Evolutionary conservation across 2,888 invertebrate genomes (phyloP), one percentile per base, ranked within the genome.

Genomic region (Tridacna crocea): DNA sequence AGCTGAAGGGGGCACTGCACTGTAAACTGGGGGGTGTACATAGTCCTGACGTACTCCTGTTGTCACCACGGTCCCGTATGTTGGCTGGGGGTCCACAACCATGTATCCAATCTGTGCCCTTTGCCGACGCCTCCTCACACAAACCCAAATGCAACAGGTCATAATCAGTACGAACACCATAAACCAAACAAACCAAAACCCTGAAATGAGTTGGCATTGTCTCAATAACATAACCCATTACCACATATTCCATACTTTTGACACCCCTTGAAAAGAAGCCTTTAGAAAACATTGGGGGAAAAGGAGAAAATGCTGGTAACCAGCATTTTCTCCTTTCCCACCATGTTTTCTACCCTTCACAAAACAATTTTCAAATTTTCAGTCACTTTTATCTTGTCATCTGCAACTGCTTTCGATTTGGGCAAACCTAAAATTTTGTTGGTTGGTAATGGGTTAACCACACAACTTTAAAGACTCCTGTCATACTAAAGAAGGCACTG

Each of bases 161-260:
- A 83, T 63, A 46, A 90, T 82, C 24, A 88, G 72, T 12, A 88
- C n/a, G 36, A 90, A 79, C 15, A 88, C 78, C 66, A 85, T 70
- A 27, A 87, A 75, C 90, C 89, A 90, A 12, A 89, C 83, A 55
- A 89, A 88, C 90, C 90, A 91, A 75, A 91, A 90, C 90, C 90
- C 91, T 91, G 87, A 26, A 80, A 85, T 72, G 68, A 36, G 2
- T 36, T 36, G 2, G 2, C 55, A 55, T n/a, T 47, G 15, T 47
- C 19, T 22, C 15, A 17, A 24, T 60, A 36, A n/a, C 48, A 60
- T 63, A 63, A 24, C 51, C 51, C 51, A 51, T 51, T 51, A 51
- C n/a, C n/a, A n/a, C n/a, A n/a, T n/a, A n/a, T n/a, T n/a, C n/a
- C n/a, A n/a, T n/a, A n/a, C n/a, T n/a, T n/a, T n/a, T n/a, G n/a